Conservation (phyloP, 2,797 vertebrate genomes). For the Sebastes taczanowskii region DNA sequence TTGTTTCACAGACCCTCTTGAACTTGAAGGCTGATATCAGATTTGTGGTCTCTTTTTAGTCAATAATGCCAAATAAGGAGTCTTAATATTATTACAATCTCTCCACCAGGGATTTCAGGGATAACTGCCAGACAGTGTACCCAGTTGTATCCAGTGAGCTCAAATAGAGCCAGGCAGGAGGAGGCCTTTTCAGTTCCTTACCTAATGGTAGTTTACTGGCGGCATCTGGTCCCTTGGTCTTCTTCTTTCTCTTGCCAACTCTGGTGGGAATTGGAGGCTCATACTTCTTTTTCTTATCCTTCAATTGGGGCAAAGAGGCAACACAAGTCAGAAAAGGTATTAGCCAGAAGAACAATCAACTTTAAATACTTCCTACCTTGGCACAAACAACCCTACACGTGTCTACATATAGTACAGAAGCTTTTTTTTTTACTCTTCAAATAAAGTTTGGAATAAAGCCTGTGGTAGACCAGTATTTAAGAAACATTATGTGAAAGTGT, state of each 20-base stretch:
- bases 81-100: not conserved
- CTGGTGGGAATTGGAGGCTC: slow-evolving; percentile 97
- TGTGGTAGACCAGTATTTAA: not conserved
- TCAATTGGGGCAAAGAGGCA: not conserved
- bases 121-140: not conserved
- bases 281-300: slow-evolving; percentile 99
- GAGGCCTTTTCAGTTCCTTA: slow-evolving; percentile 61
- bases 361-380: not conserved
- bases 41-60: not conserved
- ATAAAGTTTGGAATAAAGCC: not conserved
- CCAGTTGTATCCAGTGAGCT: not conserved
- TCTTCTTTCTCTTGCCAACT: slow-evolving; percentile 99
- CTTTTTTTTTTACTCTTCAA: not conserved
- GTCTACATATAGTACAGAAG: not conserved
- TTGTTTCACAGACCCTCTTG: not conserved
- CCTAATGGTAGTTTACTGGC: slow-evolving; percentile 97
- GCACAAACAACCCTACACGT: not conserved
- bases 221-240: slow-evolving; percentile 96
- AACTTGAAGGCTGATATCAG: not conserved
- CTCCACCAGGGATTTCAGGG: not conserved
- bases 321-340: not conserved
- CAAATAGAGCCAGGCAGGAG: not conserved
- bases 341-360: not conserved
- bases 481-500: not conserved
- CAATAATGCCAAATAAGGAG: not conserved